Evolutionary conservation across 2,797 vertebrate genomes (phyloP), one percentile per base, ranked within the genome.

Genomic region (Tympanoctomys barrerae): DNA sequence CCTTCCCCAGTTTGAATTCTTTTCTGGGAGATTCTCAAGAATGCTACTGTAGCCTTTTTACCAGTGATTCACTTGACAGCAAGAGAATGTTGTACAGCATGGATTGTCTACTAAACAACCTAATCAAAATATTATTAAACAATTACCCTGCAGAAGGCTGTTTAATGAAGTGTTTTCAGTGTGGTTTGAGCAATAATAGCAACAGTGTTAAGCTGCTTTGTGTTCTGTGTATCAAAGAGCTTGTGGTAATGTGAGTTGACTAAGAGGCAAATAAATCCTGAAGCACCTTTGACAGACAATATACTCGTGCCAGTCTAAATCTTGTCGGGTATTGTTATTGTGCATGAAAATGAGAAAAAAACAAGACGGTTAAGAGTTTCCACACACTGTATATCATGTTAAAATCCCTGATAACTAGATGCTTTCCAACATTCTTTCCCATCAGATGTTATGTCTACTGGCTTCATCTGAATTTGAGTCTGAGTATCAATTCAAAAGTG

Each of bases 141-240:
- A 99, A 99, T 99, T 98, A 99, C 98, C 98, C 97, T 97, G 93
- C 98, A 98, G 98, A 98, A 98, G 98, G 98, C 98, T 98, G 98
- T 99, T 99, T 99, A 99, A 99, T 99, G 98, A 99, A 99, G 99
- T 99, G 98, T 99, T 99, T 98, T 98, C 98, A 98, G 97, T 99
- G 98, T 98, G 97, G 98, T 98, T 99, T 98, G 98, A 98, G 98
- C 97, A 80, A 98, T 99, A 99, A 99, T 98, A 98, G 98, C 97
- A 98, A 97, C 96, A 94, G 97, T 97, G 98, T 98, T 99, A 99
- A 98, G 98, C 96, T 98, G 98, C 93, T 98, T 98, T 98, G 98
- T 97, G 98, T 94, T 97, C 98, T 98, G 99, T 98, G 97, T 99
- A 98, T 98, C 98, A 99, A 99, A 97, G 96, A 98, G 98, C 93